A percentile compares a stretch with the other conserved stretches of the same genome.
phyloP scores from a whole-genome alignment of 2,888 invertebrate species.

The Metellina segmentata region DNA sequence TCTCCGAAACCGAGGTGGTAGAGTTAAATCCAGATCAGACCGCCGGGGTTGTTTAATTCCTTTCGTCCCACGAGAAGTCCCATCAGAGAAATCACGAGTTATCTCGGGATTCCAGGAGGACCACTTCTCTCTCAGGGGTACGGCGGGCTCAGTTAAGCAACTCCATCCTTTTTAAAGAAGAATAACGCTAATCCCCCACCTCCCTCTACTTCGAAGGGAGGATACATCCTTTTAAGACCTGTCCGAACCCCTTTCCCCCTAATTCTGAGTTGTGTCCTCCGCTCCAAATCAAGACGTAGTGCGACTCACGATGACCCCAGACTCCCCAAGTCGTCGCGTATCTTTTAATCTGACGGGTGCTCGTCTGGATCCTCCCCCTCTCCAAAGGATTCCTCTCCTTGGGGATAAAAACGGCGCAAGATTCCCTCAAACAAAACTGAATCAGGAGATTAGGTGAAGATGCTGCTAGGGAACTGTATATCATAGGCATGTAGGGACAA shows the following conservation, averaged over 20 bases:
- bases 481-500: conserved; percentile 54
- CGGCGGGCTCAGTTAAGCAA: background rate
- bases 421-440: background rate
- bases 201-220: conserved; percentile 2
- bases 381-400: conserved; percentile 17
- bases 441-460: conserved; percentile 33
- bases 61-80: conserved; percentile 22
- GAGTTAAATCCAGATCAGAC: conserved; percentile 2
- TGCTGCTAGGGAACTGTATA: conserved; percentile 50
- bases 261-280: conserved; percentile 64
- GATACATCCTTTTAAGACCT: conserved; percentile 67
- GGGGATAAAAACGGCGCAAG: conserved; percentile 42
- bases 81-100: conserved; percentile 46
- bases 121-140: too few relatives aligned
- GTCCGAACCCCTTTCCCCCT: conserved; percentile 41
- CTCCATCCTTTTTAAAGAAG: conserved; percentile 57
- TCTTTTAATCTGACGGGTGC: conserved; percentile 68
- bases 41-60: conserved; percentile 26
- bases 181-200: conserved; percentile 60
- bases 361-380: background rate
- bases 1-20: background rate
- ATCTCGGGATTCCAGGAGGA: conserved; percentile 13
- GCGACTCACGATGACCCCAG: conserved; percentile 40
- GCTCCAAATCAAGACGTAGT: conserved; percentile 70
- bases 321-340: conserved; percentile 38